Percentiles rank a stretch among this genome's conserved stretches.
These are phyloP conservation scores for Nymphicus hollandicus DNA, from an alignment of 2,113 vertebrate genomes.

Conservation along the genomic window DNA sequence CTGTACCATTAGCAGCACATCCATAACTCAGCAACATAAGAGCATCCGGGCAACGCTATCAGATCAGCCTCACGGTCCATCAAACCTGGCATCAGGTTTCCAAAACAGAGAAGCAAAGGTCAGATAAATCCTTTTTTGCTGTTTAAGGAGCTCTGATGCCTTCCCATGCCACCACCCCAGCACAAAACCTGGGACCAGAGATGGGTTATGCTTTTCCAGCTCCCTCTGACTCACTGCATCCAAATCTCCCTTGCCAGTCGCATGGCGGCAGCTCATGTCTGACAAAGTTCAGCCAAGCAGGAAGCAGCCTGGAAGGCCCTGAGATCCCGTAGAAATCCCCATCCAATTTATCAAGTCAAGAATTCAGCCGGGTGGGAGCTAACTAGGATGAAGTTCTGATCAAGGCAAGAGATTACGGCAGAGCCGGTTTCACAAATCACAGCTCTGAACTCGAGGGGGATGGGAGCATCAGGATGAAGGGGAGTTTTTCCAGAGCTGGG, in stretches of 20 bases:
- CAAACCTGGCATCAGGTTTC: not conserved
- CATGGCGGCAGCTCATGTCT: fast-evolving
- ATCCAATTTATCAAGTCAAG: constrained; percentile 49
- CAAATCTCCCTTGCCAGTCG: not conserved
- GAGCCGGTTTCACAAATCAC: not conserved
- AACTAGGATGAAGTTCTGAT: constrained; percentile 23
- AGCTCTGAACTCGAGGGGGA: not conserved
- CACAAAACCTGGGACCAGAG: not conserved
- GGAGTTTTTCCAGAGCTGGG: constrained; percentile 5
- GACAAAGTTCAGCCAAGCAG: constrained; percentile 35
- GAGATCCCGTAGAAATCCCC: not conserved
- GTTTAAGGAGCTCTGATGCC: not conserved
- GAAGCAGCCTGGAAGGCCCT: not conserved
- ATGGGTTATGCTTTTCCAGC: fast-evolving
- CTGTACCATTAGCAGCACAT: not conserved
- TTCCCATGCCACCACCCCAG: fast-evolving
- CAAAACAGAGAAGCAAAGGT: not conserved
- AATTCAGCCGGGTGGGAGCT: constrained; percentile 26
- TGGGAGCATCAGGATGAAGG: not conserved
- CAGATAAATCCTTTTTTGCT: not conserved
- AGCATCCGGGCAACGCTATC: not conserved
- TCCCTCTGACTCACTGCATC: not conserved
- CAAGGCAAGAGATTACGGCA: not conserved
- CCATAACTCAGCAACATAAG: not conserved
- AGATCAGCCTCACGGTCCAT: not conserved